Conservation (phyloP, 2,797 vertebrate genomes). For the Acrocephalus scirpaceus region DNA sequence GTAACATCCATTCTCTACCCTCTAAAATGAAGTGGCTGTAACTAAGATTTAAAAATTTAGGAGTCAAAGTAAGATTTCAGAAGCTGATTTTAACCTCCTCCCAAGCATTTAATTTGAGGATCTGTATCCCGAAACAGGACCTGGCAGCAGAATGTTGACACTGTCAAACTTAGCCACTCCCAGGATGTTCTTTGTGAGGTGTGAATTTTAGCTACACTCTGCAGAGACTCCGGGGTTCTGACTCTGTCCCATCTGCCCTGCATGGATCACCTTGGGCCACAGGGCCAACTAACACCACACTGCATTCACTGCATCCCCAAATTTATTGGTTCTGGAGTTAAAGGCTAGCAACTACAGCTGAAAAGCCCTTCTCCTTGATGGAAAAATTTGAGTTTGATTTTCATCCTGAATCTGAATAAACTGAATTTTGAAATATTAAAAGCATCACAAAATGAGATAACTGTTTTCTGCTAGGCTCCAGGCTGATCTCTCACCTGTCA, state of each 20-base stretch:
- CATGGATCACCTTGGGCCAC: neutral
- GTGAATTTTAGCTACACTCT: neutral
- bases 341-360: neutral
- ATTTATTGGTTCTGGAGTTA: neutral
- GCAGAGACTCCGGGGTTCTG: accelerated
- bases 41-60: neutral
- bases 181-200: neutral
- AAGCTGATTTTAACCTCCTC: neutral
- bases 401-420: neutral
- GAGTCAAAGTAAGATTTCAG: neutral
- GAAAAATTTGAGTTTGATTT: neutral
- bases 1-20: neutral
- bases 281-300: accelerated
- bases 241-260: neutral
- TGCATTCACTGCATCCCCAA: accelerated
- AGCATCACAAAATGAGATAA: neutral
- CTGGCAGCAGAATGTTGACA: neutral
- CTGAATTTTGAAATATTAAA: neutral
- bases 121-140: neutral
- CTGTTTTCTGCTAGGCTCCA: neutral
- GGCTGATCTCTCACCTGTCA: neutral
- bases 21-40: neutral
- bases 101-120: neutral
- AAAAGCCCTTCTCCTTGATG: neutral
- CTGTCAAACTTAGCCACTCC: neutral